phyloP scores from a whole-genome alignment of 2,888 invertebrate genomes.

The Chydorus sphaericus region DNA sequence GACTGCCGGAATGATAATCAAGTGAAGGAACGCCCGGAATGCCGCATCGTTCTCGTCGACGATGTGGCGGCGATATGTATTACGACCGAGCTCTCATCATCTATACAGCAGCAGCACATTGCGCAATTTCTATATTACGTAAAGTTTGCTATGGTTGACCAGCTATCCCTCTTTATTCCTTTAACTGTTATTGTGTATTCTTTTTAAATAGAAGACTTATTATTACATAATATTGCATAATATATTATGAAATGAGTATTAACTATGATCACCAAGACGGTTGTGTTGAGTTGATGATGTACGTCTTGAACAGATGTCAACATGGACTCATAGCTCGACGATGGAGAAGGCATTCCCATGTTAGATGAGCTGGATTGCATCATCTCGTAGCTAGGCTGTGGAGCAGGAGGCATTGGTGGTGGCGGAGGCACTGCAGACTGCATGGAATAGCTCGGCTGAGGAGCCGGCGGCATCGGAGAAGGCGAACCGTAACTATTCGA shows the following conservation, averaged over 20 bases:
- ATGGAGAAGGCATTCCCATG: too few relatives aligned
- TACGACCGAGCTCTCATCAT: neutral
- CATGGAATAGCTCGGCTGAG: neutral
- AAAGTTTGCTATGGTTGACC: too few relatives aligned
- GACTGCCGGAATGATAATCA: constrained; percentile 5
- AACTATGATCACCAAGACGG: too few relatives aligned
- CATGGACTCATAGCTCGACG: too few relatives aligned
- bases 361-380: too few relatives aligned
- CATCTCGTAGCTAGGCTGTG: too few relatives aligned
- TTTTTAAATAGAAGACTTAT: neutral
- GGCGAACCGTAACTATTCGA: neutral
- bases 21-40: neutral
- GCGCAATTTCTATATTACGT: too few relatives aligned
- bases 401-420: neutral
- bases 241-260: too few relatives aligned
- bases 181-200: neutral
- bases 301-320: too few relatives aligned
- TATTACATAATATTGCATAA: too few relatives aligned
- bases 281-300: too few relatives aligned
- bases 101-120: neutral
- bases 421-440: neutral
- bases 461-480: neutral
- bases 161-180: too few relatives aligned
- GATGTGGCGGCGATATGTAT: neutral
- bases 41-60: neutral